Evolutionary conservation across 1,140 invertebrate genomes (phyloP).

Genomic region (Monochamus saltuarius): DNA sequence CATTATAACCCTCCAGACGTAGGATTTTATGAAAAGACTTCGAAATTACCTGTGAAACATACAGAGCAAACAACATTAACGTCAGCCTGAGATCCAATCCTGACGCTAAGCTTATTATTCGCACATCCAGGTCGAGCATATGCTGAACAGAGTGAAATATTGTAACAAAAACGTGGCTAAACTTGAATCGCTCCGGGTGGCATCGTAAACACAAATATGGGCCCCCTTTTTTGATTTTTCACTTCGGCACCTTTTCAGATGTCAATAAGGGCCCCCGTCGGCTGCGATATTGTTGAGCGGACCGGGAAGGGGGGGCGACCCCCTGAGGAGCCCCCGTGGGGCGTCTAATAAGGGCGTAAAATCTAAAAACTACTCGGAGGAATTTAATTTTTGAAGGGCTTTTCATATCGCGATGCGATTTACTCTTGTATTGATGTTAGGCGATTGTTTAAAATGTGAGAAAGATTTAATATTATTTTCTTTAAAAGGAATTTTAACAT

Average conservation of each 20-base stretch:
- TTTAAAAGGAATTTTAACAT: too few relatives aligned
- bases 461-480: too few relatives aligned
- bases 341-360: constrained; percentile 45
- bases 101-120: constrained; percentile 45
- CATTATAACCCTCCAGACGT: too few relatives aligned
- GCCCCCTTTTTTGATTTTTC: constrained; percentile 50
- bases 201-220: constrained; percentile 50
- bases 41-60: neutral
- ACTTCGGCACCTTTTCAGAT: constrained; percentile 50
- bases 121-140: constrained; percentile 40
- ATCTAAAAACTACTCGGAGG: constrained; percentile 11
- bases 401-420: too few relatives aligned
- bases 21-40: too few relatives aligned
- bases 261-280: constrained; percentile 42
- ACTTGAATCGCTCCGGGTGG: constrained; percentile 47
- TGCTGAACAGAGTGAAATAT: constrained; percentile 42
- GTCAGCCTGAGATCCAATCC: constrained; percentile 27
- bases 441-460: too few relatives aligned
- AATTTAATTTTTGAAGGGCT: constrained; percentile 15
- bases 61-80: constrained; percentile 30
- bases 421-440: too few relatives aligned
- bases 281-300: constrained; percentile 39
- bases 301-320: constrained; percentile 28
- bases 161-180: constrained; percentile 50
- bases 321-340: constrained; percentile 24